phyloP scores from a whole-genome alignment of 64 coral and sea anemone genomes.

The Stylophora pistillata region DNA sequence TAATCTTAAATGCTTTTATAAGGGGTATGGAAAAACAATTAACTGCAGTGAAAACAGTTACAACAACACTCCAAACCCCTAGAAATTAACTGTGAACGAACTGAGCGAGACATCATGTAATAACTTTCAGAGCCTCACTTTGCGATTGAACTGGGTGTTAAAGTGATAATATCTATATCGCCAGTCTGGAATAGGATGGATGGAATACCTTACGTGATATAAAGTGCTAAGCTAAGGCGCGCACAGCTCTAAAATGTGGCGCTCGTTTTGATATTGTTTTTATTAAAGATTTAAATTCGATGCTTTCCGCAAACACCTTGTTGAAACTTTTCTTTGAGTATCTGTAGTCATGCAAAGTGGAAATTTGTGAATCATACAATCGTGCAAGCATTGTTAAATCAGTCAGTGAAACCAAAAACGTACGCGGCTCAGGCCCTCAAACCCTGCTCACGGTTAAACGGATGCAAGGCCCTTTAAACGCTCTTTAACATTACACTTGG shows the following conservation, averaged over 20 bases:
- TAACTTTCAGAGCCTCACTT: slow-evolving; percentile 30
- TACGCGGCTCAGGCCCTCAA: too few relatives aligned
- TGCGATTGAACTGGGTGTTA: not conserved
- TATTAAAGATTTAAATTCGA: slow-evolving; percentile 26
- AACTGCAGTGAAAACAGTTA: not conserved
- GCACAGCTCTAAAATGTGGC: not conserved
- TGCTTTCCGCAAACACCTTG: slow-evolving; percentile 11
- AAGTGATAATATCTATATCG: slow-evolving; percentile 39
- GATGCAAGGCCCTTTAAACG: too few relatives aligned
- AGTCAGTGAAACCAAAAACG: too few relatives aligned
- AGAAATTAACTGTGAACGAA: not conserved
- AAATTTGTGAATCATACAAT: too few relatives aligned
- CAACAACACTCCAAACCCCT: not conserved
- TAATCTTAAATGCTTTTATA: slow-evolving; percentile 27
- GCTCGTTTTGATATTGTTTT: slow-evolving; percentile 2
- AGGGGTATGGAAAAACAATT: slow-evolving; percentile 20
- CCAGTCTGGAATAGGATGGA: not conserved
- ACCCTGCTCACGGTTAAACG: too few relatives aligned
- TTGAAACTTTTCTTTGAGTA: not conserved
- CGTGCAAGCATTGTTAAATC: too few relatives aligned
- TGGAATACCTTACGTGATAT: not conserved
- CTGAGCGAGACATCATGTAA: not conserved
- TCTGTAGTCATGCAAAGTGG: too few relatives aligned
- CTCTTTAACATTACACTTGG: too few relatives aligned
- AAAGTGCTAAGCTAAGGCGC: not conserved